These are phyloP conservation scores for Armadillidium nasatum DNA, from an alignment of 1,140 invertebrate species.

Conservation along the genomic window DNA sequence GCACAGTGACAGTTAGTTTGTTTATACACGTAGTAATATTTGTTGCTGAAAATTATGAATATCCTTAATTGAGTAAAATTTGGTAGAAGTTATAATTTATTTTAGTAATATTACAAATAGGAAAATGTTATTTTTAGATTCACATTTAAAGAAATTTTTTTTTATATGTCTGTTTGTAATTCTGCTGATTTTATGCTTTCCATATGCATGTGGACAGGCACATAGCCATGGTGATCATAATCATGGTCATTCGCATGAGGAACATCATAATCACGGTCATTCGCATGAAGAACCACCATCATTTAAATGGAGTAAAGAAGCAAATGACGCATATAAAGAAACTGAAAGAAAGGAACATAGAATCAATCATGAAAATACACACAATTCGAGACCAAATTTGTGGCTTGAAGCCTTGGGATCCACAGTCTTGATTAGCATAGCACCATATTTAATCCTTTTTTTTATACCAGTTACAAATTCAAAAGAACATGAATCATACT, in stretches of 20 bases:
- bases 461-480: conserved; percentile 88
- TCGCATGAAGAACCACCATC: conserved; percentile 57
- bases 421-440: conserved; percentile 86
- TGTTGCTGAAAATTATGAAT: no score
- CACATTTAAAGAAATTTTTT: not conserved
- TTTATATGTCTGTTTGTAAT: conserved; percentile 14
- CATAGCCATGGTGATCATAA: conserved; percentile 49
- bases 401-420: conserved; percentile 80
- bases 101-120: no score
- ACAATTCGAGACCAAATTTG: conserved; percentile 49
- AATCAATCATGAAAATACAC: conserved; percentile 18
- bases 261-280: conserved; percentile 47
- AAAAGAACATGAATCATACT: conserved; percentile 70
- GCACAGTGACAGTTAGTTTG: no score
- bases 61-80: no score
- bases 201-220: conserved; percentile 47
- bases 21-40: no score
- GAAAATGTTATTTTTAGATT: no score
- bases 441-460: conserved; percentile 89
- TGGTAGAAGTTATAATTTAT: no score
- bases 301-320: conserved; percentile 69
- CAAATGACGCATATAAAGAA: conserved; percentile 57
- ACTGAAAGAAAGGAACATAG: conserved; percentile 46
- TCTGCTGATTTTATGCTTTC: conserved; percentile 32
- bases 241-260: conserved; percentile 47